Base-by-base conservation (phyloP, 2,113 vertebrate genomes). In the Lepus timidus region DNA sequence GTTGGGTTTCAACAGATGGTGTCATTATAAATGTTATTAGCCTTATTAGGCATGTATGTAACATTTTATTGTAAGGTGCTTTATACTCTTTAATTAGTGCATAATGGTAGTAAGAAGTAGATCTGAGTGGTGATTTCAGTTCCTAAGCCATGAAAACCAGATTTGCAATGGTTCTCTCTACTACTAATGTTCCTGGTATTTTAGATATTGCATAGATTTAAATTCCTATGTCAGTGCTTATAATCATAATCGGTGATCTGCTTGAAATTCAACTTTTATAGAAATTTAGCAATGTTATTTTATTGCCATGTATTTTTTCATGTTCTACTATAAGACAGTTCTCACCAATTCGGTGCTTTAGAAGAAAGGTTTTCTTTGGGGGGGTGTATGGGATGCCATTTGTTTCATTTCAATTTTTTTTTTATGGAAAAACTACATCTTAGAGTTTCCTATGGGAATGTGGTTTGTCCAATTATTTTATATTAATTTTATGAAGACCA, bases 1-100 rank as follows among this genome's bases (percentile, higher is more conserved):
- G 64, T 96, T 96, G 75, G 91, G 95, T 95, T 97, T 97, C 82
- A 97, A 91, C 94, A 98, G 90, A 95, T 96, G 96, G 91, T 78
- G 88, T 91, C 82, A 97, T 96, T 95, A 95, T 93, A 94, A 96
- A 96, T 85, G 73, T 95, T 97, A 93, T 97, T 95, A 96, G 86
- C 92, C 67, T 96, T 97, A 97, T 95, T 97, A 97, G 71, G 31
- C 81, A 89, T 95, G 52, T 94, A 94, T 95, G 74, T 95, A 97
- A 27, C 49, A 94, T 92, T 97, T 95, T 96, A 94, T 89, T 93
- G 68, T 74, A 96, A 92, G 90, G 79, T 93, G 51, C 20, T 88
- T 92, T 92, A 86, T 64, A 88, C 61, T 55, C 4, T 95, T 93
- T 96, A 97, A 90, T 95, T 85, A 94, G 64, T 76, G 9, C 27